These are phyloP conservation scores for Rhynchophorus ferrugineus DNA, from an alignment of 1,140 invertebrate genomes.

Conservation along the genomic window DNA sequence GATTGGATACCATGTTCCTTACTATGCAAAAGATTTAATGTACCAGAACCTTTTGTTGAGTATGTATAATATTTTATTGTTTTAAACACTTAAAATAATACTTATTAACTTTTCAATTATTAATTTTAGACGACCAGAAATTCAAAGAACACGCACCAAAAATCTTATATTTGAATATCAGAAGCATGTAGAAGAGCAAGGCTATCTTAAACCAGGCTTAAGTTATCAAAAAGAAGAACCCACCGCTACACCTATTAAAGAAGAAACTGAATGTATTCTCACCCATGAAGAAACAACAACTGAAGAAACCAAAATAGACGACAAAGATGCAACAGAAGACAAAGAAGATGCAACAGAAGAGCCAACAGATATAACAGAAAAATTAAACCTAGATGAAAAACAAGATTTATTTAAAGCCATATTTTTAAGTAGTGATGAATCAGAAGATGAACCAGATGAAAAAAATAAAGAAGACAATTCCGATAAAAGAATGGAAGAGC, in stretches of 20 bases:
- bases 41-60: constrained; percentile 72
- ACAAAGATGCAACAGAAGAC: constrained; percentile 4
- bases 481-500: constrained; percentile 23
- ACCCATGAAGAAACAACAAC: background rate
- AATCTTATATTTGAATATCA: constrained; percentile 39
- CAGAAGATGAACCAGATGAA: constrained; percentile 30
- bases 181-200: constrained; percentile 30
- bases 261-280: constrained; percentile 2
- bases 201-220: constrained; percentile 28
- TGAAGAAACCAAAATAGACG: background rate
- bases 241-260: constrained; percentile 11
- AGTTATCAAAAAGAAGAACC: constrained; percentile 2
- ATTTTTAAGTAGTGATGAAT: constrained; percentile 37
- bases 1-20: constrained; percentile 82
- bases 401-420: constrained; percentile 38
- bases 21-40: constrained; percentile 90
- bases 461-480: constrained; percentile 22
- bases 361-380: constrained; percentile 34
- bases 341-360: constrained; percentile 6
- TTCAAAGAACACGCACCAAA: constrained; percentile 30
- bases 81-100: too few species aligned
- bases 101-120: constrained; percentile 2
- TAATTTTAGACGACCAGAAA: constrained; percentile 29
- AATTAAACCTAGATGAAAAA: constrained; percentile 35
- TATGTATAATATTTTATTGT: constrained; percentile 34